Percentiles rank a stretch among this genome's conserved stretches.
phyloP scores from a whole-genome alignment of 2,888 invertebrate genomes.

The Xestia sexstrigata region DNA sequence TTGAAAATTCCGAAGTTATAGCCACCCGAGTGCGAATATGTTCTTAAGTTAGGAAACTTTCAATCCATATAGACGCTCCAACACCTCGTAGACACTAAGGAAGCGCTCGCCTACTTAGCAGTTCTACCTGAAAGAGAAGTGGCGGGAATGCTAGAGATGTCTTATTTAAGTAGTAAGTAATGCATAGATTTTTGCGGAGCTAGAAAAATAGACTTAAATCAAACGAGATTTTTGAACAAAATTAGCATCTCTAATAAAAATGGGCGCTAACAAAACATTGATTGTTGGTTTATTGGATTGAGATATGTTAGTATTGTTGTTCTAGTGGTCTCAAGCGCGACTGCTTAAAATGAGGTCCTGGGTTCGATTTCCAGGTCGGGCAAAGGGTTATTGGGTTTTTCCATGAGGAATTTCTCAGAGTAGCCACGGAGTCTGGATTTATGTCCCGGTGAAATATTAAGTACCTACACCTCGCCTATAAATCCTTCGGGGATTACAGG shows the following conservation, averaged over 20 bases:
- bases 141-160: conserved; percentile 1
- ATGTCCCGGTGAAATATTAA: too few species aligned
- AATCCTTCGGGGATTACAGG: too few species aligned
- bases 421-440: too few species aligned
- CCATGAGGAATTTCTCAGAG: too few species aligned
- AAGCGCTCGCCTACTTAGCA: conserved; percentile 59
- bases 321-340: too few species aligned
- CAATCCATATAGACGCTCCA: conserved; percentile 41
- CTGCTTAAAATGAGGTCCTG: too few species aligned
- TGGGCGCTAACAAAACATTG: not conserved
- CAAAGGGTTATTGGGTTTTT: too few species aligned
- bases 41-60: conserved; percentile 62
- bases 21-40: conserved; percentile 39
- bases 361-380: too few species aligned
- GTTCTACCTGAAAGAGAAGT: conserved; percentile 38
- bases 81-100: conserved; percentile 59
- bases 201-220: not conserved
- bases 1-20: conserved; percentile 51
- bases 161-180: conserved; percentile 1
- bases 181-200: not conserved
- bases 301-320: not conserved
- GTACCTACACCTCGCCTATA: too few species aligned
- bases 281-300: not conserved
- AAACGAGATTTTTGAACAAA: not conserved
- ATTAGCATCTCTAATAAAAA: not conserved